Percentiles rank a stretch among this genome's conserved stretches.
These are phyloP conservation scores for Scomber japonicus DNA, from an alignment of 2,113 vertebrate species.

Conservation along the genomic window DNA sequence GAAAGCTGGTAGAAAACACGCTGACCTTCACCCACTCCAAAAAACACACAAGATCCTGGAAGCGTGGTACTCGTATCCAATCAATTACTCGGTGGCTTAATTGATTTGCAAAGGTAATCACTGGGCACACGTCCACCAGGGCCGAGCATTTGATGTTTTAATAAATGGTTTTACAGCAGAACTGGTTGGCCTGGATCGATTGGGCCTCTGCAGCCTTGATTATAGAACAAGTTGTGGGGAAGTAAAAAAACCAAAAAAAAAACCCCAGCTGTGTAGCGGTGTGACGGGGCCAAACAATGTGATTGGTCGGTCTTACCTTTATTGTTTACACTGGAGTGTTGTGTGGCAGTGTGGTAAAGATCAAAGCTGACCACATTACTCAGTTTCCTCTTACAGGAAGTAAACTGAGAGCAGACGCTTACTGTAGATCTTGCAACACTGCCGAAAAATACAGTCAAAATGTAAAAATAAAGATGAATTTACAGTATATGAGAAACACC, in stretches of 20 bases:
- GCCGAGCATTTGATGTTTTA: slow-evolving; percentile 73
- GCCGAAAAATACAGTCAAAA: slow-evolving; percentile 37
- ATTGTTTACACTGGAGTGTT: slow-evolving; percentile 41
- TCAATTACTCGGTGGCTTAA: slow-evolving; percentile 74
- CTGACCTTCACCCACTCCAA: slow-evolving; percentile 70
- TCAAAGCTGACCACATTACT: slow-evolving; percentile 53
- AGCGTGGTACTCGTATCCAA: slow-evolving; percentile 53
- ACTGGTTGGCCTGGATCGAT: slow-evolving; percentile 65
- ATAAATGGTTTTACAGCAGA: slow-evolving; percentile 76
- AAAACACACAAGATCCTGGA: slow-evolving; percentile 58
- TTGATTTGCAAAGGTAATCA: slow-evolving; percentile 79
- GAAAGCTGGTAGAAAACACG: slow-evolving; percentile 43
- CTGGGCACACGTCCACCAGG: slow-evolving; percentile 63
- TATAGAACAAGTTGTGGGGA: slow-evolving; percentile 48
- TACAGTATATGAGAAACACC: slow-evolving; percentile 14
- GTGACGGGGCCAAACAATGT: slow-evolving; percentile 8
- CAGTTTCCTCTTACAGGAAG: slow-evolving; percentile 52
- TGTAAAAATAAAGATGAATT: slow-evolving; percentile 49
- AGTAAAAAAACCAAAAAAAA: background rate
- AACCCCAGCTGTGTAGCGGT: slow-evolving; percentile 37
- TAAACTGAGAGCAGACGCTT: slow-evolving; percentile 50
- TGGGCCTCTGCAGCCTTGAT: slow-evolving; percentile 64
- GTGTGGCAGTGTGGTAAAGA: slow-evolving; percentile 26
- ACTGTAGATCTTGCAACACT: slow-evolving; percentile 37
- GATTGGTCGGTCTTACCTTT: slow-evolving; percentile 44